These are phyloP conservation scores for Cataglyphis cursor DNA, from an alignment of 2,888 invertebrate species.

Conservation along the genomic window DNA sequence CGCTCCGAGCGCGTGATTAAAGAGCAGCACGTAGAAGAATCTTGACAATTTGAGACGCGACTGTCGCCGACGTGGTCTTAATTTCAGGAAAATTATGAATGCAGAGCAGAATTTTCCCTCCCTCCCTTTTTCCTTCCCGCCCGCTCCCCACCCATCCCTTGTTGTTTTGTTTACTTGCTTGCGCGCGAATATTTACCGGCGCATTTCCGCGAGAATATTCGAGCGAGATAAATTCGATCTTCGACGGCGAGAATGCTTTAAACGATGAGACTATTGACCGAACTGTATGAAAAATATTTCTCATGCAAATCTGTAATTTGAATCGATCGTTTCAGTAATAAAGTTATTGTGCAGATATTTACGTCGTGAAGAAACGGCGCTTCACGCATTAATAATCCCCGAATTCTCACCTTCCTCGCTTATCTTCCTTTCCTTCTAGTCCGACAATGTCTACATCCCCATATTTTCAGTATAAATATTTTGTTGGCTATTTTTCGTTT, in stretches of 20 bases:
- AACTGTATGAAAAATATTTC: constrained; percentile 2
- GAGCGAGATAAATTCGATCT: constrained; percentile 33
- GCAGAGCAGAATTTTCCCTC: constrained; percentile 31
- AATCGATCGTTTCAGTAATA: constrained; percentile 27
- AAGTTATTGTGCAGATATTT: background rate
- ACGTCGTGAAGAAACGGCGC: background rate
- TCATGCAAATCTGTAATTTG: constrained; percentile 11
- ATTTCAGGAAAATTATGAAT: constrained; percentile 61
- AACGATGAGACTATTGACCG: background rate
- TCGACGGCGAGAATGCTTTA: background rate
- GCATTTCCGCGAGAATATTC: constrained; percentile 37
- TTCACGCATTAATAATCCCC: background rate
- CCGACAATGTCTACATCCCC: background rate
- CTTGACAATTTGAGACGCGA: constrained; percentile 71
- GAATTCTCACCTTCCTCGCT: background rate
- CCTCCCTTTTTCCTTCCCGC: background rate
- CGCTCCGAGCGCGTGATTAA: constrained; percentile 51
- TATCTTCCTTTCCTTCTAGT: no score
- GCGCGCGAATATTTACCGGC: constrained; percentile 37
- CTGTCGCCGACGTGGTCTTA: constrained; percentile 69
- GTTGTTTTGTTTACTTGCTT: constrained; percentile 21
- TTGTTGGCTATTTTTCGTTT: constrained; percentile 36
- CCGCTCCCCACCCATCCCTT: background rate
- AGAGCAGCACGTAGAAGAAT: constrained; percentile 62
- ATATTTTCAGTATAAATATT: constrained; percentile 50